A percentile compares a stretch with the other conserved stretches of the same genome.
phyloP scores from a whole-genome alignment of 2,797 vertebrate genomes.

The Enteromius argenteus region DNA sequence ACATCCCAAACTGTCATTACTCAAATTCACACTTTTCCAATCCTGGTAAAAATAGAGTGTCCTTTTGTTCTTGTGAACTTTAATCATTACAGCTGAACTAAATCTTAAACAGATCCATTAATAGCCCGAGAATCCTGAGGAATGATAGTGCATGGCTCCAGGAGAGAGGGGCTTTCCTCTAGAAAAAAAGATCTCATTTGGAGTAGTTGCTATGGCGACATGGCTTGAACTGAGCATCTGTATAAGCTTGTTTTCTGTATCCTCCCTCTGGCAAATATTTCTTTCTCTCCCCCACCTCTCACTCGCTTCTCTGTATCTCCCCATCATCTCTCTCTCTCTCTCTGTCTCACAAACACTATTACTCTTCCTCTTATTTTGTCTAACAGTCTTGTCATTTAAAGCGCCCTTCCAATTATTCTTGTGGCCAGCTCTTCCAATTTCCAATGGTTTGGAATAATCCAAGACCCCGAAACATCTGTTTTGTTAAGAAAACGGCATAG shows the following conservation, averaged over 20 bases:
- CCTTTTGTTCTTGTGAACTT: not conserved
- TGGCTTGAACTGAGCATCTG: constrained; percentile 67
- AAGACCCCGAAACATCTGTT: not conserved
- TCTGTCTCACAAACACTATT: not conserved
- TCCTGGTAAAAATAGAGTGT: not conserved
- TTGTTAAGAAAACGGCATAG: not conserved
- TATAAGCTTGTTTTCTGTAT: constrained; percentile 66
- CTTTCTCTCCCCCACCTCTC: constrained; percentile 17
- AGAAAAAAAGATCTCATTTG: constrained; percentile 41
- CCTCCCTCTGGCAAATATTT: constrained; percentile 45
- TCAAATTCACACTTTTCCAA: not conserved
- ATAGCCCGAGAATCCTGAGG: not conserved
- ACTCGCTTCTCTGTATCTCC: constrained; percentile 55
- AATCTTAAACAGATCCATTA: constrained; percentile 6
- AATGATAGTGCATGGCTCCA: not conserved
- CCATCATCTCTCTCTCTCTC: constrained; percentile 10
- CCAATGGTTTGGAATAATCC: not conserved
- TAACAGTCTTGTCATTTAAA: not conserved
- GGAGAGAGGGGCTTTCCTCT: constrained; percentile 50
- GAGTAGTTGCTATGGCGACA: constrained; percentile 81
- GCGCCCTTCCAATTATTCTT: not conserved
- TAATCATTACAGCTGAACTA: not conserved
- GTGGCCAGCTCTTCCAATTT: not conserved
- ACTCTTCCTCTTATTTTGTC: not conserved
- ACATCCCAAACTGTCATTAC: not conserved